Percentiles rank a stretch among this genome's conserved stretches.
phyloP scores from a whole-genome alignment of 53 echinoderm and acorn worm genomes.

The Luidia sarsii region DNA sequence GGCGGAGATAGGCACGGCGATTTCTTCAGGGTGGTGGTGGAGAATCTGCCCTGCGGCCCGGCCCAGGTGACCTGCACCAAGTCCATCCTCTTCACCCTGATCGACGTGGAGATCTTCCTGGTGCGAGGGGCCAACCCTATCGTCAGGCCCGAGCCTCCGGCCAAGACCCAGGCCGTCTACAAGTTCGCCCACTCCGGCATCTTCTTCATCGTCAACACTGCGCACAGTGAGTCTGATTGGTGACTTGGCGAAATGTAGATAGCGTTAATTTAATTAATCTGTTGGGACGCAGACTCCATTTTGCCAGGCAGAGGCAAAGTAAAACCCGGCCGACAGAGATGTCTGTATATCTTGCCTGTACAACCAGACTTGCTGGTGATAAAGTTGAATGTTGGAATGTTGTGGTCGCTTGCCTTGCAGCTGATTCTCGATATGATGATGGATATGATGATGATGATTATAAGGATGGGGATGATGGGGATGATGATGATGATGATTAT shows the following conservation, averaged over 20 bases:
- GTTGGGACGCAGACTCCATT: too few relatives aligned
- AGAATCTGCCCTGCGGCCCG: slow-evolving; percentile 82
- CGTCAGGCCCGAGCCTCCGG: background rate
- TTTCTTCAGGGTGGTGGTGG: slow-evolving; percentile 63
- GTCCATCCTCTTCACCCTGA: slow-evolving; percentile 58
- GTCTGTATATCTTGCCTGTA: too few relatives aligned
- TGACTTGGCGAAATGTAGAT: background rate
- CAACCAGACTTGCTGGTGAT: too few relatives aligned
- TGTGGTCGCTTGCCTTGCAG: too few relatives aligned
- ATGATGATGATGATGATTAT: too few relatives aligned
- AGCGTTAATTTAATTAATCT: too few relatives aligned
- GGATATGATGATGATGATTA: too few relatives aligned
- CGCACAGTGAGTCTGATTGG: slow-evolving; percentile 9
- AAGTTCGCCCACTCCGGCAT: background rate
- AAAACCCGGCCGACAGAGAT: too few relatives aligned
- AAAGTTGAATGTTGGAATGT: too few relatives aligned
- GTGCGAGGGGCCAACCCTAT: slow-evolving; percentile 41
- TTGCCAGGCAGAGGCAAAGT: too few relatives aligned
- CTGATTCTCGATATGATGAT: too few relatives aligned
- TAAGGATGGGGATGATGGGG: too few relatives aligned
- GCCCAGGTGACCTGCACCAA: slow-evolving; percentile 75
- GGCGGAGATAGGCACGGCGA: background rate
- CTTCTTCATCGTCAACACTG: slow-evolving; percentile 31
- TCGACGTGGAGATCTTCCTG: slow-evolving; percentile 45
- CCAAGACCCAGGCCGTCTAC: background rate